A percentile compares a stretch with the other conserved stretches of the same genome.
Evolutionary conservation across 2,113 vertebrate genomes (phyloP).

Genomic region (Axis porcinus): DNA sequence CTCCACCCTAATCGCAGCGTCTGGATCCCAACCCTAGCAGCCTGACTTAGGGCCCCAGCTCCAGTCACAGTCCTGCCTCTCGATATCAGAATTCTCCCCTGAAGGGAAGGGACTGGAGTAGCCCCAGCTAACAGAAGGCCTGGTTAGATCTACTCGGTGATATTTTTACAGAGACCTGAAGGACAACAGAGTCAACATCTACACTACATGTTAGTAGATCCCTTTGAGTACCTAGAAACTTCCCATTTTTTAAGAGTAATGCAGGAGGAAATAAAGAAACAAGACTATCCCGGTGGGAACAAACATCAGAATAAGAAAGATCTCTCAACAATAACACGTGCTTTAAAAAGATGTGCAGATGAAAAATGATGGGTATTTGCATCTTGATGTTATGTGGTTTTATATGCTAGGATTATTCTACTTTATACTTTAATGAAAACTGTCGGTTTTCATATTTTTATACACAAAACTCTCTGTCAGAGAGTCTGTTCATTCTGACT

Average conservation of each 20-base stretch:
- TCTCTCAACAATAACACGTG: neutral
- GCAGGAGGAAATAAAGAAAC: neutral
- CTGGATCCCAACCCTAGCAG: neutral
- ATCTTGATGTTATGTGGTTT: neutral
- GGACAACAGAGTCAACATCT: neutral
- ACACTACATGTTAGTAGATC: neutral
- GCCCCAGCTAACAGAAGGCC: neutral
- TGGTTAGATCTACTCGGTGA: neutral
- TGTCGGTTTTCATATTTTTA: conserved; percentile 21
- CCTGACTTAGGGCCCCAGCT: neutral
- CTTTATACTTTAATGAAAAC: neutral
- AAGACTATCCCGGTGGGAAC: neutral
- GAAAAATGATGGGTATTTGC: neutral
- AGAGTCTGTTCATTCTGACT: neutral
- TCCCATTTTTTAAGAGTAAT: neutral
- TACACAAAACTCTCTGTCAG: neutral
- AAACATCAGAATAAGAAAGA: neutral
- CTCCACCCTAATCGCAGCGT: neutral
- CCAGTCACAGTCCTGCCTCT: neutral
- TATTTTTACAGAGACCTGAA: neutral
- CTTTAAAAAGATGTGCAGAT: neutral
- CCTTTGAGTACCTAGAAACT: neutral
- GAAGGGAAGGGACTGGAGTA: neutral
- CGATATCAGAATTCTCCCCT: neutral
- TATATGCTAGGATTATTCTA: neutral